Conservation (phyloP, 2,888 invertebrate species). For the Phyllotreta cruciferae region DNA sequence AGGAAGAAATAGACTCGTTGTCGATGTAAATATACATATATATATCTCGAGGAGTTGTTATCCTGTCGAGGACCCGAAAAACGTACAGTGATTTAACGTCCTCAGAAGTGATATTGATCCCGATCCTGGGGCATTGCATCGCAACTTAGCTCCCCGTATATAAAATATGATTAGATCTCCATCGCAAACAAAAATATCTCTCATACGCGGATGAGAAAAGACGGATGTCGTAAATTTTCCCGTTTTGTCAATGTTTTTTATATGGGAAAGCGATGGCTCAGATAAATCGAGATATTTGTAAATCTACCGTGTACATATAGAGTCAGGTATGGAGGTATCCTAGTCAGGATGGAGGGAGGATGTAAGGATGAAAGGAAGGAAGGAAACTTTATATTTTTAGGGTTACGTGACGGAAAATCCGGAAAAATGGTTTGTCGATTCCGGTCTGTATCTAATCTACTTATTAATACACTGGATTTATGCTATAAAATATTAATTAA, state of each 20-base stretch:
- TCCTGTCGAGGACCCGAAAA: slow-evolving; percentile 7
- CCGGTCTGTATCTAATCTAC: no score
- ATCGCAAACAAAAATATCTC: slow-evolving; percentile 24
- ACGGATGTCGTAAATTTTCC: slow-evolving; percentile 17
- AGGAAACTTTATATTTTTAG: no score
- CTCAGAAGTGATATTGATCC: slow-evolving; percentile 24
- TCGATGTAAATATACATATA: slow-evolving; percentile 9
- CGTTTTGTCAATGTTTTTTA: slow-evolving; percentile 18
- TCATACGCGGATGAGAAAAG: slow-evolving; percentile 22
- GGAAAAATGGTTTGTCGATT: no score
- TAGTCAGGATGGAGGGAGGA: no score
- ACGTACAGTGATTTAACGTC: slow-evolving; percentile 16
- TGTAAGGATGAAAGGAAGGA: no score
- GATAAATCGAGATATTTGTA: no score
- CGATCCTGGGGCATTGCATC: background rate
- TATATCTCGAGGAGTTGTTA: slow-evolving; percentile 10
- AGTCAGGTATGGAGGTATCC: no score
- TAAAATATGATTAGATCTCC: slow-evolving; percentile 27
- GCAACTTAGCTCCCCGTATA: slow-evolving; percentile 19
- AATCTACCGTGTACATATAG: no score
- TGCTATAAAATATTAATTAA: no score
- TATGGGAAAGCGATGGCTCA: background rate
- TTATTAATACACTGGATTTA: no score
- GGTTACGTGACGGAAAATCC: no score
- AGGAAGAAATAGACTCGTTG: slow-evolving; percentile 18